These are phyloP conservation scores for Yasuhikotakia modesta DNA, from an alignment of 2,797 vertebrate genomes.

Conservation along the genomic window DNA sequence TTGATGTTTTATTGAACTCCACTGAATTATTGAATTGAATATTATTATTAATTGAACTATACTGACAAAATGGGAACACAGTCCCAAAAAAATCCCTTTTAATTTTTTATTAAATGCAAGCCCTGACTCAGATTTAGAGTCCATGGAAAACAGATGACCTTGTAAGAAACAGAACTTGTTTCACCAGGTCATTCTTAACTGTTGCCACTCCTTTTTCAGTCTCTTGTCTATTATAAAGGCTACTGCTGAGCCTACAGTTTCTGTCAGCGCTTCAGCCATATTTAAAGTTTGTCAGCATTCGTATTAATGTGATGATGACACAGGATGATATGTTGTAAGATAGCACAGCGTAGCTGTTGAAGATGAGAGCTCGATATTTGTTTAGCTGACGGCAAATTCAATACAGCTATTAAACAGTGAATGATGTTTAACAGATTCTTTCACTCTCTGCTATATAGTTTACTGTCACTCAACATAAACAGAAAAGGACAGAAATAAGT, in stretches of 20 bases:
- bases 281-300: constrained; percentile 30
- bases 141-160: constrained; percentile 23
- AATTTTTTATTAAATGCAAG: constrained; percentile 4
- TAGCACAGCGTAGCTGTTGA: neutral
- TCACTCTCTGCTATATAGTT: constrained; percentile 50
- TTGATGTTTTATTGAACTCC: neutral
- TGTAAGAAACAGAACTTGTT: constrained; percentile 39
- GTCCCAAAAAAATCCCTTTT: neutral
- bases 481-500: neutral
- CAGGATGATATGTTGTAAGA: constrained; percentile 9
- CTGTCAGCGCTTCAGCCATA: neutral
- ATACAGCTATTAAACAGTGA: constrained; percentile 67
- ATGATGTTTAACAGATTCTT: constrained; percentile 74
- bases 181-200: constrained; percentile 40
- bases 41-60: neutral
- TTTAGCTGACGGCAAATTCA: constrained; percentile 47
- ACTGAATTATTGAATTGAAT: neutral
- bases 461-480: neutral
- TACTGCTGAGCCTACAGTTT: constrained; percentile 37
- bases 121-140: neutral
- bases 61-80: neutral
- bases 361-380: constrained; percentile 15
- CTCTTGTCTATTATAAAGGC: constrained; percentile 12
- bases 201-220: constrained; percentile 18
- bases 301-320: constrained; percentile 22